phyloP scores from a whole-genome alignment of 2,888 invertebrate genomes.

The Epistrophella euchroma region DNA sequence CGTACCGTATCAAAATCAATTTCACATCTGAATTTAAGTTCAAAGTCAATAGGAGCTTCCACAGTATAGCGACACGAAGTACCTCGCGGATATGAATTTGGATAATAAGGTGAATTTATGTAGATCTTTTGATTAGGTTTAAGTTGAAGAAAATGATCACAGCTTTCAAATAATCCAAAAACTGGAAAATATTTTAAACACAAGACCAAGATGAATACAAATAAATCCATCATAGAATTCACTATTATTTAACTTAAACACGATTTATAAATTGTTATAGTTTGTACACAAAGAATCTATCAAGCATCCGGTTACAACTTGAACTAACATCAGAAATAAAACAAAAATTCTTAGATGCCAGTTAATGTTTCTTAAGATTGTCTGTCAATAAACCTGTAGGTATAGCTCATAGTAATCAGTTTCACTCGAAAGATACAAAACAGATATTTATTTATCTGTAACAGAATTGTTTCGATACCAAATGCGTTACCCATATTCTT shows the following conservation, averaged over 20 bases:
- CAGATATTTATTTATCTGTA: neutral
- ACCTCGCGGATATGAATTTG: conserved; percentile 79
- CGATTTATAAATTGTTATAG: neutral
- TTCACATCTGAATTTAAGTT: conserved; percentile 80
- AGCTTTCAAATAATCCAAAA: conserved; percentile 77
- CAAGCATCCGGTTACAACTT: conserved; percentile 15
- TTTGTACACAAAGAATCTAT: neutral
- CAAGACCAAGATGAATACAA: conserved; percentile 6
- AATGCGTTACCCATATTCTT: neutral
- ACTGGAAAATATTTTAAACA: neutral
- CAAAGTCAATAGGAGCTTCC: conserved; percentile 80
- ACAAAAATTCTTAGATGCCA: neutral
- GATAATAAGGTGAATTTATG: conserved; percentile 82
- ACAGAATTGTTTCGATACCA: neutral
- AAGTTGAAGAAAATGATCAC: conserved; percentile 80
- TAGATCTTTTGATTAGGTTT: conserved; percentile 79
- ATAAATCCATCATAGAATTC: neutral
- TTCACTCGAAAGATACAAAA: neutral
- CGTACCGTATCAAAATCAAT: conserved; percentile 81
- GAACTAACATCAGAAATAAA: conserved; percentile 17
- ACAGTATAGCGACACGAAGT: conserved; percentile 82
- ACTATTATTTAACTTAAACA: neutral
- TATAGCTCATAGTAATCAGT: neutral
- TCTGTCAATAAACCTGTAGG: neutral
- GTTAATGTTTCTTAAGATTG: neutral